Conservation (phyloP, 1,140 invertebrate genomes). For the Drosophila lowei region DNA sequence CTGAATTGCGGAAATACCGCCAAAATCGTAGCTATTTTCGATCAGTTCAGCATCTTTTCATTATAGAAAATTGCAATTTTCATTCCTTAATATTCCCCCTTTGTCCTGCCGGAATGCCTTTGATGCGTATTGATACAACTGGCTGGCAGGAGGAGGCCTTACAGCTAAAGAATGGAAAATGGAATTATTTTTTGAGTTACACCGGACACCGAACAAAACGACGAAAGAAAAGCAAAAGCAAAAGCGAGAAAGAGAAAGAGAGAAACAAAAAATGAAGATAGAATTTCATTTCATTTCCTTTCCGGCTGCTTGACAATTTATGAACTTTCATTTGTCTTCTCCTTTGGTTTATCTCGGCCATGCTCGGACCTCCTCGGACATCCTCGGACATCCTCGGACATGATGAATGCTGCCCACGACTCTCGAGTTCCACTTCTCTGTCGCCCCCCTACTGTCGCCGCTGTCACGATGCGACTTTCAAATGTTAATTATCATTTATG, state of each 20-base stretch:
- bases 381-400: conserved; percentile 34
- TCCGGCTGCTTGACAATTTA: conserved; percentile 49
- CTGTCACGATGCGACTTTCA: conserved; percentile 11
- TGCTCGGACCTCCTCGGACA: conserved; percentile 4
- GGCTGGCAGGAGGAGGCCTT: not conserved
- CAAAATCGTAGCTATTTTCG: too few species aligned
- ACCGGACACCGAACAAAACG: not conserved
- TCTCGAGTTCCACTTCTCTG: not conserved
- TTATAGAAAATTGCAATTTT: too few species aligned
- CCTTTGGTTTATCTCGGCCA: conserved; percentile 34
- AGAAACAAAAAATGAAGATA: not conserved
- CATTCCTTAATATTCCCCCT: too few species aligned
- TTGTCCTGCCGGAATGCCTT: not conserved
- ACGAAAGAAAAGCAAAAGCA: not conserved
- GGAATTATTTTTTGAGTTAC: conserved; percentile 26
- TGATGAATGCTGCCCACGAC: conserved; percentile 39
- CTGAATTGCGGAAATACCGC: too few species aligned
- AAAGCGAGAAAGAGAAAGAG: not conserved
- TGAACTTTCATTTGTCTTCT: conserved; percentile 52
- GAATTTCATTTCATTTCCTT: conserved; percentile 40
- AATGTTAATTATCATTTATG: conserved; percentile 42
- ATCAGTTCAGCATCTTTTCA: too few species aligned
- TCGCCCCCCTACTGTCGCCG: not conserved
- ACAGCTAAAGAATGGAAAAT: conserved; percentile 9
- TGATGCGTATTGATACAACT: conserved; percentile 3